Base-by-base conservation (phyloP, 1,140 invertebrate genomes). In the Nymphalis io region DNA sequence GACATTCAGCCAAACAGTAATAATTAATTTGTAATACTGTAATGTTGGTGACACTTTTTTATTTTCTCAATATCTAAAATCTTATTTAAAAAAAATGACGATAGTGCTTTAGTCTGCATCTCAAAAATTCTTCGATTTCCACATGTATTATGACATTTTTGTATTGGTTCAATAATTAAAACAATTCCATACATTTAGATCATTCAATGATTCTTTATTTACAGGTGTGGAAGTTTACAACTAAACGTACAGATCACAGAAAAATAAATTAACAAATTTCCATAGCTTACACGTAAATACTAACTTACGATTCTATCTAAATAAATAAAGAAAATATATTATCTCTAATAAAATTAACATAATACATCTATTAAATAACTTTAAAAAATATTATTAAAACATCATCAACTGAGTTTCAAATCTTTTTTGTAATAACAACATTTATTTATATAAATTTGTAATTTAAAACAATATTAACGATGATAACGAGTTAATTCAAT, bases 201-300 rank as follows among this genome's bases (percentile, higher is more conserved):
- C 83, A 87, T 88, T 87, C 85, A 87, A 89, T 91, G 86, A 88
- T 74, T 85, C 68, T 90, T 91, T 91, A 91, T 91, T 91, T 91
- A 91, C 86, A 90, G 85, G 82, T 89, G 83, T 85, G 85, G 80
- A 79, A 59, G 65, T 62, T 70, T 84, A 86, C 80, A 89, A 85
- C 76, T 76, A 84, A 87, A 83, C 71, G 64, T 74, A 72, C 71
- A 80, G 75, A 83, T 83, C 81, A 84, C 83, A 88, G 78, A 76
- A 81, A 82, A 82, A 69, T 80, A 85, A 84, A 63, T 60, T 72
- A 68, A 78, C 74, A 73, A 79, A 73, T 78, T 78, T 77, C 81
- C 62, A 76, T 84, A 84, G 82, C 76, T 81, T 81, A 82, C 20
- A 62, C 33, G 18, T 61, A 55, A 48, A 55, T 44, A 61, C 58